phyloP scores from a whole-genome alignment of 2,888 invertebrate species.

The Mimachlamys varia region DNA sequence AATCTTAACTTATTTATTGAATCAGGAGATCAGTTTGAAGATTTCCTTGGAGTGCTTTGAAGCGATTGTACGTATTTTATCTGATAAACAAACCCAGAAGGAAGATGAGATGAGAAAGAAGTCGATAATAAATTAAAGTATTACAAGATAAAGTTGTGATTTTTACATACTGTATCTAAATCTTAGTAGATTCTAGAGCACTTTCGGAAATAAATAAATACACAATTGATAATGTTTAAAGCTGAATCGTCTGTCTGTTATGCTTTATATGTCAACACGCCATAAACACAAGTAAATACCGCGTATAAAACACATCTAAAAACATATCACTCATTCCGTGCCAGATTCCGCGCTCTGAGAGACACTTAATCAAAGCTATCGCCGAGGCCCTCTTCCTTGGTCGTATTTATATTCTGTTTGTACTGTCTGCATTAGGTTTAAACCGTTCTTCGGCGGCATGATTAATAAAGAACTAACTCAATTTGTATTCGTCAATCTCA shows the following conservation, averaged over 20 bases:
- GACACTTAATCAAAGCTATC: constrained; percentile 34
- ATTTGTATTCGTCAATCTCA: constrained; percentile 36
- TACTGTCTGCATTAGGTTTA: neutral
- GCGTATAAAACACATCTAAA: constrained; percentile 24
- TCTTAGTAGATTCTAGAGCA: neutral
- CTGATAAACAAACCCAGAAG: no score
- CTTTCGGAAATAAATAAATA: constrained; percentile 23
- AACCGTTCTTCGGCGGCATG: constrained; percentile 25
- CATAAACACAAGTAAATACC: neutral
- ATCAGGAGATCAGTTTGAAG: neutral
- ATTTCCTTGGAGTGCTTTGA: neutral
- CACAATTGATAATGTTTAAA: constrained; percentile 5
- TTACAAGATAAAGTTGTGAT: neutral
- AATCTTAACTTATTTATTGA: no score
- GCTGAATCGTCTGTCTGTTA: neutral
- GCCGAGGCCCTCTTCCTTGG: neutral
- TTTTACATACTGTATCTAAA: neutral
- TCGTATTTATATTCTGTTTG: constrained; percentile 26
- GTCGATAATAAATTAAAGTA: neutral
- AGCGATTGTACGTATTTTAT: no score
- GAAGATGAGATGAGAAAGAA: neutral
- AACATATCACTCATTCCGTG: constrained; percentile 20
- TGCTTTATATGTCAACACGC: neutral
- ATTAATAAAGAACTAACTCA: constrained; percentile 31
- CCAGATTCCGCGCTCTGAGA: constrained; percentile 25